Conservation (phyloP, 2,888 invertebrate genomes). For the Lithodes maja region DNA sequence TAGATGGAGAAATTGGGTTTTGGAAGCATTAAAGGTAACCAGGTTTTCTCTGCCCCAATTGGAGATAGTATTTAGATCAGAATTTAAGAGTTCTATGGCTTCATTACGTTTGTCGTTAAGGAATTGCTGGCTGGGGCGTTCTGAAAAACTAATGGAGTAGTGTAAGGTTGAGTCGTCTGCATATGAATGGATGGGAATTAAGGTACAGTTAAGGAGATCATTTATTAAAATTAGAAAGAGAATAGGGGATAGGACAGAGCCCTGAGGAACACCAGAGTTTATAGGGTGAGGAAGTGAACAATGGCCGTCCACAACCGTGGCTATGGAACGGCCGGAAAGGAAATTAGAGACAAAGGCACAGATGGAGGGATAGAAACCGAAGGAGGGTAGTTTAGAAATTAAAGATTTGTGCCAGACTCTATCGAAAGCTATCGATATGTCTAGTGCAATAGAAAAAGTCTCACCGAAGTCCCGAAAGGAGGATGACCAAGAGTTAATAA, state of each 20-base stretch:
- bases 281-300: neutral
- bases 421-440: neutral
- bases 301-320: neutral
- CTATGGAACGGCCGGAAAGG: slow-evolving; percentile 8
- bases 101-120: neutral
- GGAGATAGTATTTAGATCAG: neutral
- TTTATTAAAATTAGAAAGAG: neutral
- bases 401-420: slow-evolving; percentile 7
- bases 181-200: neutral
- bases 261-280: slow-evolving; percentile 8
- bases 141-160: neutral
- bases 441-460: neutral
- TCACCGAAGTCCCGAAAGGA: neutral
- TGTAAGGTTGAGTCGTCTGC: neutral
- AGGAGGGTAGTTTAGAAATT: neutral
- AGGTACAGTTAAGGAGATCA: neutral
- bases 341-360: neutral
- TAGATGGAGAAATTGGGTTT: neutral
- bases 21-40: neutral
- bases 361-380: neutral
- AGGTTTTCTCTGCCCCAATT: neutral
- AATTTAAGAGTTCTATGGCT: neutral
- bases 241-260: slow-evolving; percentile 1
- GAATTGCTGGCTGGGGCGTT: neutral
- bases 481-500: neutral